These are phyloP conservation scores for Apteryx owenii DNA, from an alignment of 2,113 vertebrate species.

Conservation along the genomic window DNA sequence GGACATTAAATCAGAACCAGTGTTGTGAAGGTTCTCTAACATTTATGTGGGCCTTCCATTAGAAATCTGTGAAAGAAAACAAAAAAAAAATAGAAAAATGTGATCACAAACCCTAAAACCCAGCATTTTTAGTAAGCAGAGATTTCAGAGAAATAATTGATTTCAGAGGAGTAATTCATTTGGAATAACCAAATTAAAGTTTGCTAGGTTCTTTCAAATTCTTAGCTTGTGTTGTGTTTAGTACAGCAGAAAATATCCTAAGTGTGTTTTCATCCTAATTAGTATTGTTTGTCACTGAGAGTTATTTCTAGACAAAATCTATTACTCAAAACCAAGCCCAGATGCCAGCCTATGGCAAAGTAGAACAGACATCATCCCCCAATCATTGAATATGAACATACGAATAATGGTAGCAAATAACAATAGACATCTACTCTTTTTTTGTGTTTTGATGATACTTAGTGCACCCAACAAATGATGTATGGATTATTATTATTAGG, in stretches of 20 bases:
- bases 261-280: neutral
- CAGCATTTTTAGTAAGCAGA: neutral
- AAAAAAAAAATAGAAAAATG: neutral
- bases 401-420: neutral
- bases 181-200: neutral
- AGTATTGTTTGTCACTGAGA: neutral
- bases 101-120: neutral
- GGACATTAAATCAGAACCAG: neutral
- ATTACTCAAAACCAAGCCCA: neutral
- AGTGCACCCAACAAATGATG: neutral
- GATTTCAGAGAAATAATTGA: neutral
- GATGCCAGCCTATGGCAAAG: neutral
- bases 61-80: neutral
- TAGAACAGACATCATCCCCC: neutral
- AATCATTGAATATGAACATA: neutral
- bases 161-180: neutral
- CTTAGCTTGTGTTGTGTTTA: neutral
- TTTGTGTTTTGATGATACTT: neutral
- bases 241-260: neutral
- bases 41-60: neutral
- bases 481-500: neutral
- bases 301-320: neutral
- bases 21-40: neutral
- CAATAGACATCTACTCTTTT: neutral
- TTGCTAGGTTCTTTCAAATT: neutral